These are phyloP conservation scores for Diploscapter pachys DNA, from an alignment of 1,140 invertebrate species.

Conservation along the genomic window DNA sequence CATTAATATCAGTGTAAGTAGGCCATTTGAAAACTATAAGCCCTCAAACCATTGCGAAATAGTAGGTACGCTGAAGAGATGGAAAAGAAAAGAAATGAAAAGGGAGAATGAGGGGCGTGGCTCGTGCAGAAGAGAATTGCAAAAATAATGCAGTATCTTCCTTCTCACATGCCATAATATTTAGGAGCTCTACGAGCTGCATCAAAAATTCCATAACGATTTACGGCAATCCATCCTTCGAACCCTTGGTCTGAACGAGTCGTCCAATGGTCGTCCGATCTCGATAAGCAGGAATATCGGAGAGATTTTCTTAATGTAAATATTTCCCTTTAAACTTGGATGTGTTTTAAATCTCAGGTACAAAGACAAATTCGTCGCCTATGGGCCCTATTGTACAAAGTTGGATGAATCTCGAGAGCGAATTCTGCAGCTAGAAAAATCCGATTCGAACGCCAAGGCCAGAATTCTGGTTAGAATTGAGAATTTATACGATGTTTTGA, in stretches of 20 bases:
- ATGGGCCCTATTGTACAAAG: slow-evolving; percentile 91
- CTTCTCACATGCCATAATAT: neutral
- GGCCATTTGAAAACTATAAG: neutral
- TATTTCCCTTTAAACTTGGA: neutral
- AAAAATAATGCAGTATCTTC: no score
- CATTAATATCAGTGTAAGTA: slow-evolving; percentile 38
- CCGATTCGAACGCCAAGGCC: slow-evolving; percentile 3
- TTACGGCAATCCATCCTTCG: slow-evolving; percentile 65
- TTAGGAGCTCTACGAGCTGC: slow-evolving; percentile 79
- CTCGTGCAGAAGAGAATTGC: no score
- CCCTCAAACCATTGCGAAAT: no score
- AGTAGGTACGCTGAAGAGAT: no score
- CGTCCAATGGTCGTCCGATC: slow-evolving; percentile 55
- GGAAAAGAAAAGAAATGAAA: no score
- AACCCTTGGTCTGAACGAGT: slow-evolving; percentile 61
- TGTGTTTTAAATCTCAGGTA: slow-evolving; percentile 21
- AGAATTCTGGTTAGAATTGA: slow-evolving; percentile 7
- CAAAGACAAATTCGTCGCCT: slow-evolving; percentile 82
- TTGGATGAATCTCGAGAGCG: slow-evolving; percentile 75
- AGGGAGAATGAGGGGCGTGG: no score
- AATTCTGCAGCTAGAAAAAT: slow-evolving; percentile 72
- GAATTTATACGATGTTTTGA: slow-evolving; percentile 2
- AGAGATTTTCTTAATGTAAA: slow-evolving; percentile 60
- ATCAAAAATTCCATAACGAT: slow-evolving; percentile 77
- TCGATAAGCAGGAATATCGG: slow-evolving; percentile 7